These are phyloP conservation scores for Cheilosia vernalis DNA, from an alignment of 2,888 invertebrate species.

Conservation along the genomic window DNA sequence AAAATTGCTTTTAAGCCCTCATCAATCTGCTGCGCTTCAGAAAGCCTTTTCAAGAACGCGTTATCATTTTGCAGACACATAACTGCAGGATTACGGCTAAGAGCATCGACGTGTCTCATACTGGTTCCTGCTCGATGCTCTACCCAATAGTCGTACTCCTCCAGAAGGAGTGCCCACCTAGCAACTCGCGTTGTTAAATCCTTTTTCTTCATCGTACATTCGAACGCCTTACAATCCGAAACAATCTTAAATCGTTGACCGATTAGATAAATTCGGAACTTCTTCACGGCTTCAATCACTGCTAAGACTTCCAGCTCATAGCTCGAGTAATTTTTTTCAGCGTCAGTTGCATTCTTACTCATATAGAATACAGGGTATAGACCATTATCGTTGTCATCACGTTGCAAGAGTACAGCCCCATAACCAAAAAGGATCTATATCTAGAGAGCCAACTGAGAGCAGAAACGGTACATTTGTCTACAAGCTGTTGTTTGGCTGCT, in stretches of 20 bases:
- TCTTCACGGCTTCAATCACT: constrained; percentile 67
- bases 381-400: constrained; percentile 5
- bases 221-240: constrained; percentile 70
- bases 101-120: constrained; percentile 75
- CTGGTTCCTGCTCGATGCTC: constrained; percentile 73
- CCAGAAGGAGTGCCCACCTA: constrained; percentile 74
- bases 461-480: too few relatives aligned
- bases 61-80: constrained; percentile 26
- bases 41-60: constrained; percentile 20
- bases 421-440: too few relatives aligned
- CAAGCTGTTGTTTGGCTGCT: too few relatives aligned
- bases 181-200: constrained; percentile 70
- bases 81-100: constrained; percentile 69
- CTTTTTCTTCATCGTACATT: constrained; percentile 61
- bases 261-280: constrained; percentile 75
- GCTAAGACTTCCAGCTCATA: constrained; percentile 52
- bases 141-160: constrained; percentile 72
- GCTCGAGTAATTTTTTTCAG: constrained; percentile 22
- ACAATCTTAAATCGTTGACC: constrained; percentile 67
- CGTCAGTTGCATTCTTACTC: constrained; percentile 40
- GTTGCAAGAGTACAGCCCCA: constrained; percentile 25
- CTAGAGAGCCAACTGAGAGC: too few relatives aligned
- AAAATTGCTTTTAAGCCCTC: constrained; percentile 37
- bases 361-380: constrained; percentile 36
- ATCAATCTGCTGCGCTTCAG: constrained; percentile 34